Base-by-base conservation (phyloP, 1,140 invertebrate species). In the Plutomurus gul region DNA sequence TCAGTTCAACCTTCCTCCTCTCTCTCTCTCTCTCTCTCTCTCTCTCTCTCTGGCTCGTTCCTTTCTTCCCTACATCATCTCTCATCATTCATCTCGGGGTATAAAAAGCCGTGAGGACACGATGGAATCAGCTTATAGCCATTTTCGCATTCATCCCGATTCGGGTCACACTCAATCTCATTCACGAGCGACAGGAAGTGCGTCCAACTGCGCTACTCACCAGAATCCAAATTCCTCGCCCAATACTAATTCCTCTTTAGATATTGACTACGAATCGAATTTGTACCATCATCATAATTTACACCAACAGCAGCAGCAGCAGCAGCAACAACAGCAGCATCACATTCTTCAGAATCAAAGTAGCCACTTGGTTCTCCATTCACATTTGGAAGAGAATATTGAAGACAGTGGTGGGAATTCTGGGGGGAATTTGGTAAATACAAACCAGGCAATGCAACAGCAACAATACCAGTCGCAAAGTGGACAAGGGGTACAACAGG, bases 91-190 rank as follows among this genome's bases (percentile, higher is more conserved):
- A 43, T 43, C n/a, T 43, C 10, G 60, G 11, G 6, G 11, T 60
- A 60, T 30, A 36, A 70, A 76, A 79, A 79, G 43, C n/a, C n/a
- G 56, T 27, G 22, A 33, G 56, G 56, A 65, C 71, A 74, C 25
- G 8, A 80, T 80, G 79, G 79, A 80, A 16, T 76, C 79, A n/a
- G 18, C 74, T 78, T 81, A 77, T 30, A 75, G 18, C 30, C 76
- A 81, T 74, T 81, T 81, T 78, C 75, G 60, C 36, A 77, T 77
- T 39, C 77, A 78, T 76, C 80, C 77, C 33, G 36, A 47, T 36
- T 25, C 72, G 20, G 46, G 40, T 30, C 27, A 43, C n/a, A 33
- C 33, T 20, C 47, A 74, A 30, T 56, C 46, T 33, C 37, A 76
- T 36, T 22, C 75, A 36, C 20, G 43, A 30, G 22, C 75, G 18